A percentile compares a stretch with the other conserved stretches of the same genome.
Conservation (phyloP, 1,140 invertebrate genomes). For the Drosophila tropicalis region DNA sequence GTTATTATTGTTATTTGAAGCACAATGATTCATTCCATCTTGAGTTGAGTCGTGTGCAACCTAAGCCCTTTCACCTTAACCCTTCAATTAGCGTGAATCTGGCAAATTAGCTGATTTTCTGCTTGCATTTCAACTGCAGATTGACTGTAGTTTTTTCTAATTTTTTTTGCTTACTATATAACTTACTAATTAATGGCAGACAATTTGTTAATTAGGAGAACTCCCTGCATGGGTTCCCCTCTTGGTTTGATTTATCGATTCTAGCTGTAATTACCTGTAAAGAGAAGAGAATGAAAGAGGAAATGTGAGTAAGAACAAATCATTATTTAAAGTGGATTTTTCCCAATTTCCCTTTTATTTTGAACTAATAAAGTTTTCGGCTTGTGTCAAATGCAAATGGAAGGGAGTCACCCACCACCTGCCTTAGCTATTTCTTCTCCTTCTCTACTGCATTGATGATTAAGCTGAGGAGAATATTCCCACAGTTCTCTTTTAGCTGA, state of each 20-base stretch:
- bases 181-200: conserved; percentile 67
- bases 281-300: conserved; percentile 39
- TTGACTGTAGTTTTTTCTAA: conserved; percentile 22
- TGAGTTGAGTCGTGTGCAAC: conserved; percentile 2
- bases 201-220: conserved; percentile 62
- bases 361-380: conserved; percentile 26
- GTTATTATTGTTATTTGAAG: not conserved
- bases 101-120: conserved; percentile 58
- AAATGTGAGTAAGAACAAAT: conserved; percentile 40
- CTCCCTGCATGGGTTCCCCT: conserved; percentile 16
- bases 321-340: conserved; percentile 61
- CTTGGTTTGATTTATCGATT: not conserved
- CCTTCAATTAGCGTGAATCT: conserved; percentile 27
- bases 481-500: conserved; percentile 25
- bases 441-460: not conserved
- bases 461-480: conserved; percentile 7
- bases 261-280: conserved; percentile 60
- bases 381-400: conserved; percentile 27
- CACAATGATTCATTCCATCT: not conserved
- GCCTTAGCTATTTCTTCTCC: not conserved
- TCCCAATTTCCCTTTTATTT: conserved; percentile 19
- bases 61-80: conserved; percentile 10
- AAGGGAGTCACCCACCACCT: not conserved
- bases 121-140: conserved; percentile 43
- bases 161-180: conserved; percentile 38